A percentile compares a stretch with the other conserved stretches of the same genome.
Conservation (phyloP, 2,797 vertebrate species). For the Simalia tracyae region DNA sequence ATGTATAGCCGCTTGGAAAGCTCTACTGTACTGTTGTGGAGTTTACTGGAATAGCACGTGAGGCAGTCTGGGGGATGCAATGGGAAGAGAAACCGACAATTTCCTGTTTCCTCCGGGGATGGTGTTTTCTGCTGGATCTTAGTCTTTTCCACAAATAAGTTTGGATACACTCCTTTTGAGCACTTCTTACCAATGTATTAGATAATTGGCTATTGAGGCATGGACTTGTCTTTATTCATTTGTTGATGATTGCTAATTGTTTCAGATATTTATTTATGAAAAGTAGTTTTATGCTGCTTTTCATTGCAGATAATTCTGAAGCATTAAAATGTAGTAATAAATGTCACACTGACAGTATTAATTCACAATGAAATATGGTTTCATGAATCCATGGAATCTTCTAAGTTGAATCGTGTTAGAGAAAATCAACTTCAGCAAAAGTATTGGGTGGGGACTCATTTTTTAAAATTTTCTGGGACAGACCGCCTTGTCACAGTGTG, state of each 20-base stretch:
- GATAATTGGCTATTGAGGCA: not conserved
- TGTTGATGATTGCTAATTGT: not conserved
- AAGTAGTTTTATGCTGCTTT: not conserved
- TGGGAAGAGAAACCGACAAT: not conserved
- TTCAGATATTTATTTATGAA: not conserved
- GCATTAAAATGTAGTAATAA: not conserved
- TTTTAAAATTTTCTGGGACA: not conserved
- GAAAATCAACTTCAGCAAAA: not conserved
- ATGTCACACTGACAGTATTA: not conserved
- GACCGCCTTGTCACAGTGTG: not conserved
- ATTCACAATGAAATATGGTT: not conserved
- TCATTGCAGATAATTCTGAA: not conserved
- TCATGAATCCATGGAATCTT: not conserved
- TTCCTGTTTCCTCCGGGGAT: not conserved
- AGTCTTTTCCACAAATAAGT: not conserved
- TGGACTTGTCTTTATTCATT: not conserved
- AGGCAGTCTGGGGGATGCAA: not conserved
- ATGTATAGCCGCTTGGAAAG: not conserved
- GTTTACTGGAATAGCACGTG: not conserved
- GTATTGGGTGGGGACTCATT: not conserved
- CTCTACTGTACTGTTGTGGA: not conserved
- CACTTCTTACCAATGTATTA: not conserved
- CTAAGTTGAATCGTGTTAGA: not conserved
- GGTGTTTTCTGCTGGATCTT: not conserved
- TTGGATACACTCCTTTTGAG: not conserved